These are phyloP conservation scores for Labrus mixtus DNA, from an alignment of 2,113 vertebrate species.

Conservation along the genomic window DNA sequence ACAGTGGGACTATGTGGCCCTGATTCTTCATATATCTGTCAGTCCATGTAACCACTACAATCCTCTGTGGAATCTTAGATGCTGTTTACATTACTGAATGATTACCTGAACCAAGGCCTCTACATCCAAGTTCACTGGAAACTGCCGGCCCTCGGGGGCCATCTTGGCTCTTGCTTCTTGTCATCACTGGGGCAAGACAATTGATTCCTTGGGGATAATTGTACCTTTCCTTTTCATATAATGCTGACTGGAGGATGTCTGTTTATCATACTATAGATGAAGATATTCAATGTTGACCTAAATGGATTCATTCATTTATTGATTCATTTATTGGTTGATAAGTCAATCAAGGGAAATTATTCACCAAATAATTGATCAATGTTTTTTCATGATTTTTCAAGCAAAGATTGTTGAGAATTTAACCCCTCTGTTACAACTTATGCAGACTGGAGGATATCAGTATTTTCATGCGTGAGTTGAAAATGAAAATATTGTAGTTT, in stretches of 20 bases:
- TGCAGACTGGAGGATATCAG: no score
- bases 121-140: conserved; percentile 37
- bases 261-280: conserved; percentile 3
- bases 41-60: not conserved
- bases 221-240: conserved; percentile 15
- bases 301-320: not conserved
- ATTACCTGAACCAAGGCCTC: conserved; percentile 38
- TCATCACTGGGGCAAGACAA: conserved; percentile 52
- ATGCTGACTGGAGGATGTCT: conserved; percentile 7
- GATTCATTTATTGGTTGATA: no score
- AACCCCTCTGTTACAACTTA: no score
- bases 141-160: conserved; percentile 29
- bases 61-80: conserved; percentile 50
- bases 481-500: not conserved
- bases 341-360: no score
- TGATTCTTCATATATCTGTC: conserved; percentile 1
- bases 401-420: no score
- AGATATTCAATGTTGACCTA: not conserved
- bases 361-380: no score
- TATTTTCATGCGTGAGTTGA: no score
- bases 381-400: no score
- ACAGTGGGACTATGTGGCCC: not conserved
- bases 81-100: conserved; percentile 40
- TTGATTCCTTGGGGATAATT: conserved; percentile 41
- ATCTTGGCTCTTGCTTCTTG: conserved; percentile 47